phyloP scores from a whole-genome alignment of 2,888 invertebrate genomes.

The Phyllotreta striolata region DNA sequence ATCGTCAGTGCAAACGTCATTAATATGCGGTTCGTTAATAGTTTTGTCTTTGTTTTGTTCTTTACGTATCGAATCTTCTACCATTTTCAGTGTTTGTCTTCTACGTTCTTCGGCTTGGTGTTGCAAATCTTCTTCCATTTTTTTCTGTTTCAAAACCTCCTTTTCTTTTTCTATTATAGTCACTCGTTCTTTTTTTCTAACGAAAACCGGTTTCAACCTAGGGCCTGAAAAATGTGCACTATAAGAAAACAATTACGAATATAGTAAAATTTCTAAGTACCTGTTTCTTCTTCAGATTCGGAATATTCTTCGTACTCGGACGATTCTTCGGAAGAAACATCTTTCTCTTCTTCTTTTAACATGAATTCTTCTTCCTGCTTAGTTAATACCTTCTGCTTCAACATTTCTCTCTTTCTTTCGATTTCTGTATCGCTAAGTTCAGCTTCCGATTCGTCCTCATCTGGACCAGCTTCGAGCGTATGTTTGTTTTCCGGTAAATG shows the following conservation, averaged over 20 bases:
- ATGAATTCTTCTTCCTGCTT: constrained; percentile 79
- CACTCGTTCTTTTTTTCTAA: constrained; percentile 90
- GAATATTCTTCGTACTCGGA: constrained; percentile 88
- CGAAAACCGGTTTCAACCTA: constrained; percentile 93
- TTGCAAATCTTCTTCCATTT: constrained; percentile 82
- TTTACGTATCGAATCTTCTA: constrained; percentile 87
- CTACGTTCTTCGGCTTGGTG: constrained; percentile 89
- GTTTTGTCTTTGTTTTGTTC: constrained; percentile 75
- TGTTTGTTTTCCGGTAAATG: constrained; percentile 57
- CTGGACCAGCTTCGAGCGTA: constrained; percentile 59
- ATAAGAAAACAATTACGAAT: constrained; percentile 5
- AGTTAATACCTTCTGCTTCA: constrained; percentile 72
- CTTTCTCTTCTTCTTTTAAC: constrained; percentile 78
- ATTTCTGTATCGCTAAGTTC: constrained; percentile 87
- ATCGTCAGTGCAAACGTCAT: constrained; percentile 91
- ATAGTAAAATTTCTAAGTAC: constrained; percentile 49
- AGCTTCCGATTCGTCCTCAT: constrained; percentile 78
- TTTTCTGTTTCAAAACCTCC: constrained; percentile 84
- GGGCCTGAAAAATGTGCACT: constrained; percentile 67
- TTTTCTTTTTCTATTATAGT: constrained; percentile 95
- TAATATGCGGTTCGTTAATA: constrained; percentile 78
- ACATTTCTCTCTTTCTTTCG: constrained; percentile 77
- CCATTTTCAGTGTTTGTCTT: constrained; percentile 83
- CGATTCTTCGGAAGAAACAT: constrained; percentile 72
- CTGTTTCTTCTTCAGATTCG: constrained; percentile 89